A percentile compares a stretch with the other conserved stretches of the same genome.
Conservation (phyloP, 1,140 invertebrate species). For the Ephestia elutella region DNA sequence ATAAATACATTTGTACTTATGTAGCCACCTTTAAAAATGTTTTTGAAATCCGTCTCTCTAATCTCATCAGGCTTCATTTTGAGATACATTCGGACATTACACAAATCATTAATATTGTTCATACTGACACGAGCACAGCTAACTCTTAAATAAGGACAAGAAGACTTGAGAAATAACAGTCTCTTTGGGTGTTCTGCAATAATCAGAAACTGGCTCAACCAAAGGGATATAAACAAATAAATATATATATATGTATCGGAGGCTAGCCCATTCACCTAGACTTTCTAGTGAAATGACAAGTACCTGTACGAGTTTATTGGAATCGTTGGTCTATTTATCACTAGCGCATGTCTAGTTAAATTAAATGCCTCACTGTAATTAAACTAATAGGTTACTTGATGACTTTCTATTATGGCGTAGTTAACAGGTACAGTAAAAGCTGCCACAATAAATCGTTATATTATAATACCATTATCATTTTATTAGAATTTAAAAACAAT, state of each 20-base stretch:
- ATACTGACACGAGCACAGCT: no score
- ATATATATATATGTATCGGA: background rate
- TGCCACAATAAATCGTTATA: background rate
- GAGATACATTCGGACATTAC: no score
- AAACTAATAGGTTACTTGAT: background rate
- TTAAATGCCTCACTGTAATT: no score
- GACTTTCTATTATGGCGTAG: background rate
- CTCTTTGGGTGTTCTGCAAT: no score
- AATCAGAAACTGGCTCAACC: no score
- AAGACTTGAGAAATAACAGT: no score
- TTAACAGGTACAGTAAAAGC: background rate
- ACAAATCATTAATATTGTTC: no score
- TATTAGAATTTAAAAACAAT: conserved; percentile 12
- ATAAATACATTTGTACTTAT: no score
- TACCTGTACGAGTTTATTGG: background rate
- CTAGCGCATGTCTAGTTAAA: background rate
- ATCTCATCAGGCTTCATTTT: no score
- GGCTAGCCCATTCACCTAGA: background rate
- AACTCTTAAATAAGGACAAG: no score
- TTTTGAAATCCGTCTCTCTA: no score
- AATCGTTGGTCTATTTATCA: background rate
- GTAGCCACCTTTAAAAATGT: no score
- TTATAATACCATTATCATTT: background rate
- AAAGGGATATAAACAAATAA: background rate
- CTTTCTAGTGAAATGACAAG: conserved; percentile 7